Percentiles rank a stretch among this genome's conserved stretches.
These are phyloP conservation scores for Chrysopilus asiliformis DNA, from an alignment of 2,888 invertebrate species.

Conservation along the genomic window DNA sequence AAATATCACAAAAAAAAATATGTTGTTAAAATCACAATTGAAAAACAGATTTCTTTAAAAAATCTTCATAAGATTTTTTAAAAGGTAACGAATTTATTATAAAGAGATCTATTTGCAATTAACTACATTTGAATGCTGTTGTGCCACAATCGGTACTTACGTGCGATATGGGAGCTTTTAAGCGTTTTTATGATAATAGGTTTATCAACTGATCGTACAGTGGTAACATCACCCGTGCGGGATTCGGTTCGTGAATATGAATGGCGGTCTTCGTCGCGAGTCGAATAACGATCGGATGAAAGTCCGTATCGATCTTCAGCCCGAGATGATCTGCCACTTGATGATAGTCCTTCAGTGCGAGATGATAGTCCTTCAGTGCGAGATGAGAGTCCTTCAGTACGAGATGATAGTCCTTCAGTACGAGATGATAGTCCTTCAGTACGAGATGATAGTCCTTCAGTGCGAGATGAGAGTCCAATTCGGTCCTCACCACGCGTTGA, in stretches of 20 bases:
- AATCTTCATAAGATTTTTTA: too few relatives aligned
- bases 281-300: conserved; percentile 3
- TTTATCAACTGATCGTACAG: conserved; percentile 39
- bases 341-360: conserved; percentile 15
- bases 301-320: conserved; percentile 8
- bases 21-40: too few relatives aligned
- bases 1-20: too few relatives aligned
- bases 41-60: too few relatives aligned
- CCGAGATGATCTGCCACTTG: conserved; percentile 9
- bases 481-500: too few relatives aligned
- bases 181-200: conserved; percentile 62
- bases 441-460: too few relatives aligned
- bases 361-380: too few relatives aligned
- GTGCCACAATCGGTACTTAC: conserved; percentile 45
- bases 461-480: too few relatives aligned
- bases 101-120: too few relatives aligned
- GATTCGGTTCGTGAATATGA: conserved; percentile 23
- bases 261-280: conserved; percentile 11
- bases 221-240: conserved; percentile 21
- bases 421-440: conserved; percentile 17
- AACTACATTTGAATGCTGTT: too few relatives aligned
- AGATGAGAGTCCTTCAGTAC: conserved; percentile 11
- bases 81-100: too few relatives aligned
- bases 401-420: conserved; percentile 6
- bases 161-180: conserved; percentile 63